Evolutionary conservation across 1,140 invertebrate genomes (phyloP), one percentile per base, ranked within the genome.

Genomic region (Notospermus geniculatus): DNA sequence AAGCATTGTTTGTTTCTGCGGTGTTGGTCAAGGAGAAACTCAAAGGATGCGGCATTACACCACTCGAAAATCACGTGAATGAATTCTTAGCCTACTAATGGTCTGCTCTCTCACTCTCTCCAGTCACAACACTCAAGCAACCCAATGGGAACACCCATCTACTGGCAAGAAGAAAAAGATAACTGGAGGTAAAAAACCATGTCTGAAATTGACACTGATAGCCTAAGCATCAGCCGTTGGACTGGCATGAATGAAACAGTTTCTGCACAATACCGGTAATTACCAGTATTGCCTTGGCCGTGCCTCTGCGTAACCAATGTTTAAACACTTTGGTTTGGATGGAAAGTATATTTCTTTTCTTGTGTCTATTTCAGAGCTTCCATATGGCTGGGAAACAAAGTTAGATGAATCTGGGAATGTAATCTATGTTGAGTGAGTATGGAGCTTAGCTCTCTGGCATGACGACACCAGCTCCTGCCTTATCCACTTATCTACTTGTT

Each of bases 111-210:
- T n/a, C n/a, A n/a, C n/a, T 36, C 57, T 65, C 83, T 77, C 52
- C 74, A 93, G 91, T 78, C 91, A 94, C 78, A 85, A 85, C 41
- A 88, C 85, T 15, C 89, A 92, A 79, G 85, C 86, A 19, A 94
- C 91, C 0, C 93, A 96, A 71, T 96, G 93, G 92, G 89, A 87
- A 19, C 93, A 96, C 84, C 94, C 94, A 17, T 83, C 88, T 60
- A 93, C 91, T 23, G 91, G 92, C 2, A 89, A 89, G 67, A 90
- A 89, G 69, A 96, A 95, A 78, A 83, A 86, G 32, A 91, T 96
- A 4, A 87, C 87, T 63, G 90, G 91, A 78, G 86, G 87, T 87
- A 76, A 68, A 56, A 66, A n/a, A n/a, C n/a, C n/a, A n/a, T n/a
- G n/a, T n/a, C n/a, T n/a, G n/a, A n/a, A n/a, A 43, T 43, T 43